phyloP scores from a whole-genome alignment of 2,888 invertebrate species.

The Diploptera punctata region DNA sequence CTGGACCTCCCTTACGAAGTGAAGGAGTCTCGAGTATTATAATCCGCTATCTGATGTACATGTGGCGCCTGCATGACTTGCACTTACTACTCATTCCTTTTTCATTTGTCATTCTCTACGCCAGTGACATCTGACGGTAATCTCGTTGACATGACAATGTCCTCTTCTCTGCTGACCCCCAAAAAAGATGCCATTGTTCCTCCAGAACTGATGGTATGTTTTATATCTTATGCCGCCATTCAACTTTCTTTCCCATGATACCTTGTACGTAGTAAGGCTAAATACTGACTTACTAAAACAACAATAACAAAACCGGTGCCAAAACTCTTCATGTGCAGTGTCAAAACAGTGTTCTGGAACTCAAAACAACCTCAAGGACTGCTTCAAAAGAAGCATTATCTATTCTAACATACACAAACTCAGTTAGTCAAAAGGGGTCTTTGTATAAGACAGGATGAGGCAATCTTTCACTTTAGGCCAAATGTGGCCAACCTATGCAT shows the following conservation, averaged over 20 bases:
- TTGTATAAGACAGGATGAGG: no score
- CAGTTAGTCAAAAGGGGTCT: no score
- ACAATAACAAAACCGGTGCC: slow-evolving; percentile 13
- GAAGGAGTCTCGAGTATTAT: background rate
- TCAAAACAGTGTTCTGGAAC: slow-evolving; percentile 17
- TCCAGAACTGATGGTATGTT: slow-evolving; percentile 30
- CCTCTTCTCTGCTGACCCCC: slow-evolving; percentile 29
- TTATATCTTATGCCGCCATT: slow-evolving; percentile 26
- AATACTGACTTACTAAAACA: slow-evolving; percentile 20
- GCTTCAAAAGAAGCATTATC: background rate
- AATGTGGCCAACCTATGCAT: no score
- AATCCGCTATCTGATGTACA: background rate
- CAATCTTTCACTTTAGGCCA: no score
- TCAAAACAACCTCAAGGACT: slow-evolving; percentile 10
- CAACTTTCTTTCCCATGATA: slow-evolving; percentile 10
- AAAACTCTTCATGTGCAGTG: background rate
- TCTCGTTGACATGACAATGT: slow-evolving; percentile 40
- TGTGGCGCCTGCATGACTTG: slow-evolving; percentile 35
- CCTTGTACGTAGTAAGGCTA: background rate
- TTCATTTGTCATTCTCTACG: slow-evolving; percentile 37
- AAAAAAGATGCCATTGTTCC: slow-evolving; percentile 27
- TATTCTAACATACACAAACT: background rate
- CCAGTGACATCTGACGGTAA: slow-evolving; percentile 39
- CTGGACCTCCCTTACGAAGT: background rate
- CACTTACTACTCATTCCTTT: slow-evolving; percentile 15